Base-by-base conservation (phyloP, 1,140 invertebrate species). In the Drosophila ironensis region DNA sequence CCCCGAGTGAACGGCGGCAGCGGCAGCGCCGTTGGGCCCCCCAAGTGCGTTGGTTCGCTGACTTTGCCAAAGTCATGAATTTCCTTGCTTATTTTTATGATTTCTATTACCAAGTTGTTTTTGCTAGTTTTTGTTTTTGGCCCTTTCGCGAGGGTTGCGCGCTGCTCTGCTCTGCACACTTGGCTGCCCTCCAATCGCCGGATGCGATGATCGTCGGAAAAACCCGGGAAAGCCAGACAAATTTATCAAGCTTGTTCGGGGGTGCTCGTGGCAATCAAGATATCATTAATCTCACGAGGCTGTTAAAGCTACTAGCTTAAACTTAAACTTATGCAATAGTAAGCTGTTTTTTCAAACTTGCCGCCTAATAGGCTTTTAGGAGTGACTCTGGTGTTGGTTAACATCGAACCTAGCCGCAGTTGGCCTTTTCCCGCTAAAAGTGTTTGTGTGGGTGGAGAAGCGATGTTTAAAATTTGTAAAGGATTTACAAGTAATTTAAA, bases 51-150 rank as follows among this genome's bases (percentile, higher is more conserved):
- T 60, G 80, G 70, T 84, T 74, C 80, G 46, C 24, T 75, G 74
- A 68, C 60, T 75, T 86, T 64, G 80, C 59, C 42, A 72, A 86
- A 64, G 66, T 86, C 80, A 86, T 86, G 80, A 86, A 86, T 86
- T 86, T 72, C 61, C 71, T 63, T 24, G 56, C 38, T 66, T 84
- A 72, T 80, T 86, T 86, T 86, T 86, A 86, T 86, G 80, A 86
- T 86, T 84, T 69, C 59, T 74, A 67, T 66, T 78, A 64, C 75
- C 72, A 66, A 42, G 67, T 48, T 41, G 54, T 77, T 80, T 73
- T 48, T 64, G 46, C 60, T 72, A 84, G 80, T 86, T 84, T 78
- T 80, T 78, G 74, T 78, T 80, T 71, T 80, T 84, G 50, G 64
- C 53, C 41, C 6, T 17, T 24, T 3, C 51, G 66, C 59, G 54